Evolutionary conservation across 2,888 invertebrate genomes (phyloP).

Genomic region (Campopleginae sp.): DNA sequence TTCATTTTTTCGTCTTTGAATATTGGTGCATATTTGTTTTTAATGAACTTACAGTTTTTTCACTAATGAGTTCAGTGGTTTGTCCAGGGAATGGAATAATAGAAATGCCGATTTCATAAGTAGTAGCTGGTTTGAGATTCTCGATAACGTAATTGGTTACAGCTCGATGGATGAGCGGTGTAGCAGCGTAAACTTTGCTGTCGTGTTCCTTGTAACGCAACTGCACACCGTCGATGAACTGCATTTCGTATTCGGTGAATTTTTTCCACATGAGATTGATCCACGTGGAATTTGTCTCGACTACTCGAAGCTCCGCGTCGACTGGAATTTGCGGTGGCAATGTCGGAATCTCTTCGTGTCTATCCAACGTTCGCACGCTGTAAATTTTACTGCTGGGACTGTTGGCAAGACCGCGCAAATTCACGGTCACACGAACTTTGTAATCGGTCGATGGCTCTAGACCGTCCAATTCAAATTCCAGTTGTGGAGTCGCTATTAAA

Average conservation of each 20-base stretch:
- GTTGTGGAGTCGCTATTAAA: slow-evolving; percentile 92
- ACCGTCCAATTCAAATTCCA: slow-evolving; percentile 93
- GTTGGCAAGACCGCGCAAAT: slow-evolving; percentile 90
- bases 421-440: slow-evolving; percentile 92
- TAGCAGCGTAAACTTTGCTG: slow-evolving; percentile 93
- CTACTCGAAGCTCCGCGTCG: slow-evolving; percentile 90
- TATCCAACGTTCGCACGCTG: slow-evolving; percentile 89
- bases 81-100: slow-evolving; percentile 93
- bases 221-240: slow-evolving; percentile 95
- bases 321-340: slow-evolving; percentile 88
- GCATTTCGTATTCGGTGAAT: slow-evolving; percentile 91
- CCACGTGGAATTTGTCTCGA: slow-evolving; percentile 92
- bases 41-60: slow-evolving; percentile 86
- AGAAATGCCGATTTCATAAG: slow-evolving; percentile 93
- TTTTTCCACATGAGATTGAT: slow-evolving; percentile 93
- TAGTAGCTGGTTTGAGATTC: slow-evolving; percentile 91
- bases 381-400: slow-evolving; percentile 92
- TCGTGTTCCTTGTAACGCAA: slow-evolving; percentile 93
- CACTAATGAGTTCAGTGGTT: slow-evolving; percentile 90
- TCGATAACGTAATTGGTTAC: slow-evolving; percentile 91
- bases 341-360: slow-evolving; percentile 85
- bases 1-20: background rate
- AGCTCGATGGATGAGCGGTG: slow-evolving; percentile 92
- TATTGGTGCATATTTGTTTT: background rate
- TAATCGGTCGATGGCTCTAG: slow-evolving; percentile 92